Base-by-base conservation (phyloP, 2,888 invertebrate species). In the Troides oblongomaculatus region DNA sequence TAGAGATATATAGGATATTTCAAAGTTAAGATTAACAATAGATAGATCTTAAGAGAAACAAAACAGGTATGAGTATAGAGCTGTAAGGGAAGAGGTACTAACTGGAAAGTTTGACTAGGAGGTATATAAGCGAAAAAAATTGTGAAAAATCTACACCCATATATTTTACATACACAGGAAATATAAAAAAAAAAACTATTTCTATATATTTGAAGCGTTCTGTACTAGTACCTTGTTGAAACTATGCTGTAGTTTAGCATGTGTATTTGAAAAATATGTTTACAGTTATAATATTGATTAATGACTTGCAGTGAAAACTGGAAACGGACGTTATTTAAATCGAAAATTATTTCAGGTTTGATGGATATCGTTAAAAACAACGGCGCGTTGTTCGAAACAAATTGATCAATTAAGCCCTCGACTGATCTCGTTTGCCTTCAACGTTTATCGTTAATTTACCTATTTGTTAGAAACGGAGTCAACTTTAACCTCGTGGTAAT, bases 331-430 rank as follows among this genome's bases (percentile, higher is more conserved):
- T 57, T 23, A 57, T 23, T 57, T 57, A 21, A 65, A 65, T 46
- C 23, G 58, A 64, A 14, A 58, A n/a, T 65, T 58, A 39, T 59
- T 43, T 59, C 18, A 43, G 14, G 23, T 65, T 65, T 65, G 59
- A 65, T 59, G 65, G 65, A 65, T 43, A 25, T 59, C 58, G 65
- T 65, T 59, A 65, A 59, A 59, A 65, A 65, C 58, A 65, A 65
- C 43, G 17, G 43, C 58, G n/a, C 58, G 58, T 21, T 46, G 65
- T 58, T 58, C 59, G 18, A 65, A 65, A 39, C 65, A 65, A 65
- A 65, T 65, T 65, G 58, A 43, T 65, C 58, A 46, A 59, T 59
- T 58, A 65, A 46, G 25, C 25, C 57, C 43, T 65, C 23, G 57
- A 57, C 57, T 36, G 57, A 39, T 57, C 17, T 14, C 57, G 23